Evolutionary conservation across 2,113 vertebrate species (phyloP).

Genomic region (Panthera leo): DNA sequence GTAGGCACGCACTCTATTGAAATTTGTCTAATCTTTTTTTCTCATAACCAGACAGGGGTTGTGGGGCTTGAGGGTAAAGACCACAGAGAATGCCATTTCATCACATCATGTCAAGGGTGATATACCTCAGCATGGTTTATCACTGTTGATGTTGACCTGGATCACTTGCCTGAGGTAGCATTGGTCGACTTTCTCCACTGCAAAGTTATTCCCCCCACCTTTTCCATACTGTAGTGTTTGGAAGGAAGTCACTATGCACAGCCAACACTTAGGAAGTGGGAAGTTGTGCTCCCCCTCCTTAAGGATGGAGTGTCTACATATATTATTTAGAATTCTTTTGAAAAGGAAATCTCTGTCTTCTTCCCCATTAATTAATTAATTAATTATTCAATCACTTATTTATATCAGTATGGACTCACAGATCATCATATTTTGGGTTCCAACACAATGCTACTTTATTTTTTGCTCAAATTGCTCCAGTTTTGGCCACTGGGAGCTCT

Average conservation of each 20-base stretch:
- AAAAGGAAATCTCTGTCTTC: neutral
- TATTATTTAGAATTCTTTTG: conserved; percentile 2
- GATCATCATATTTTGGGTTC: neutral
- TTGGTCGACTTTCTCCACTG: neutral
- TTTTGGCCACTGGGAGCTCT: neutral
- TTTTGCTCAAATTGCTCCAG: neutral
- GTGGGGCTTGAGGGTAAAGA: neutral
- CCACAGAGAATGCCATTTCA: neutral
- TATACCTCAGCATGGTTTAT: neutral
- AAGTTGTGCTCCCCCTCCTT: neutral
- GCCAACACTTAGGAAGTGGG: neutral
- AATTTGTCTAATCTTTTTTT: neutral
- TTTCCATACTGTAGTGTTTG: neutral
- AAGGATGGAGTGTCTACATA: neutral
- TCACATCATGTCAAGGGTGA: neutral
- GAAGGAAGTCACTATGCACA: neutral
- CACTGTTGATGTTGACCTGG: neutral
- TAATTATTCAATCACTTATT: neutral
- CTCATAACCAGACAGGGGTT: neutral
- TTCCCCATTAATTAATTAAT: neutral
- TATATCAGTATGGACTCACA: neutral
- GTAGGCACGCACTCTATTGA: neutral
- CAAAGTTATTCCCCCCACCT: neutral
- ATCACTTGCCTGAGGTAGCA: neutral
- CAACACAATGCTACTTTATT: neutral